Evolutionary conservation across 2,888 invertebrate species (phyloP).

Genomic region (Hybos culiciformis): DNA sequence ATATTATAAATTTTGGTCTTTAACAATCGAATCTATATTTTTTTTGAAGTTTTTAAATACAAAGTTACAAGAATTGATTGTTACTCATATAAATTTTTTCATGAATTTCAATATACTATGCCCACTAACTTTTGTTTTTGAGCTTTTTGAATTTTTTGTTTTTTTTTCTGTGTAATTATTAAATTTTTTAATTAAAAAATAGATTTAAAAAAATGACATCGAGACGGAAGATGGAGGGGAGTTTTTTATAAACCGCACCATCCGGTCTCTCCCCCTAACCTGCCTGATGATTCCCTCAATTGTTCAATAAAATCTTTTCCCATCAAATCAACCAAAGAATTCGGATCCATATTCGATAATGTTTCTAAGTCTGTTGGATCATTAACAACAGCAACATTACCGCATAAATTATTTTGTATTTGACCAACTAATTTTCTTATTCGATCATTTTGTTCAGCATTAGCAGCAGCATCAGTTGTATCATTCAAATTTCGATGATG

Average conservation of each 20-base stretch:
- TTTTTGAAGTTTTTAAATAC: too few relatives aligned
- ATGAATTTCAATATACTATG: too few relatives aligned
- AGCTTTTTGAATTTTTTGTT: too few relatives aligned
- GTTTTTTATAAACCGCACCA: constrained; percentile 20
- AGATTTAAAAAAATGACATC: constrained; percentile 15
- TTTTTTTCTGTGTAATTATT: too few relatives aligned
- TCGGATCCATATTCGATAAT: constrained; percentile 80
- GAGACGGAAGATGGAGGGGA: constrained; percentile 23
- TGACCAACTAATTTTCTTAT: constrained; percentile 64
- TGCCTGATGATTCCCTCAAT: constrained; percentile 62
- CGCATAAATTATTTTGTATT: constrained; percentile 64
- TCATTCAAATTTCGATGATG: constrained; percentile 40
- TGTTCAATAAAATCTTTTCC: constrained; percentile 51
- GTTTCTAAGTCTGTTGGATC: constrained; percentile 66
- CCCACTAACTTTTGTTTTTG: too few relatives aligned
- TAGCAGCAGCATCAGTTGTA: constrained; percentile 29
- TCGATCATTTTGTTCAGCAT: constrained; percentile 32
- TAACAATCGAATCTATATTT: too few relatives aligned
- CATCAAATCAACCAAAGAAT: constrained; percentile 70
- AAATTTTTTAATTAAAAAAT: too few relatives aligned
- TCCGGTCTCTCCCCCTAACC: constrained; percentile 35
- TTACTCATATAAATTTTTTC: too few relatives aligned
- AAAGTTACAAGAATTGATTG: too few relatives aligned
- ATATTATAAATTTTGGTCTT: too few relatives aligned
- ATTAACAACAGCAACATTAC: constrained; percentile 71